Conservation (phyloP, 2,113 vertebrate genomes). For the Oophaga pumilio region DNA sequence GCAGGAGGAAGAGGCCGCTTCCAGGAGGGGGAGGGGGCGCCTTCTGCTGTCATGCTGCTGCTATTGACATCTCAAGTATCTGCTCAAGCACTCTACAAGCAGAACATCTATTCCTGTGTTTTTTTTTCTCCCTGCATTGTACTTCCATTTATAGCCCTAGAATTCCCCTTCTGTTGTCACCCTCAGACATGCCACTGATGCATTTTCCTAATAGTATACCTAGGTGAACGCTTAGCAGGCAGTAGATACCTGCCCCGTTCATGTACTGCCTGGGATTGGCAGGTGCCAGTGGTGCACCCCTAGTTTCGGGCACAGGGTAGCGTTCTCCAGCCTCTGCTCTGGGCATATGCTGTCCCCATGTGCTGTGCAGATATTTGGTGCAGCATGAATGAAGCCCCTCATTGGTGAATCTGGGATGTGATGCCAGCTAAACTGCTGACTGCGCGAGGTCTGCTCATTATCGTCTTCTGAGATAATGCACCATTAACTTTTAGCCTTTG, state of each 20-base stretch:
- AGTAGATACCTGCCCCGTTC: too few relatives aligned
- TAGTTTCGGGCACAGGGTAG: too few relatives aligned
- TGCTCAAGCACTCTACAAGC: neutral
- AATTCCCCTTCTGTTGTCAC: too few relatives aligned
- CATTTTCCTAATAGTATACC: too few relatives aligned
- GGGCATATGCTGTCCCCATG: neutral
- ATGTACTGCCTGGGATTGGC: too few relatives aligned
- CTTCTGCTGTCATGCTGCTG: constrained; percentile 10
- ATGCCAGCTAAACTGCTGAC: neutral
- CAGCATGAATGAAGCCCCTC: neutral
- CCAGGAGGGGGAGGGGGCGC: neutral
- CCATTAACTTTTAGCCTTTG: constrained; percentile 11
- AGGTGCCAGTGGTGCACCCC: too few relatives aligned
- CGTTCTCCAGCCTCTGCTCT: neutral
- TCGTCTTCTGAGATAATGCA: neutral
- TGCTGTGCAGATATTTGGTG: neutral
- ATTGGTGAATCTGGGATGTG: neutral
- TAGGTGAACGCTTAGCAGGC: too few relatives aligned
- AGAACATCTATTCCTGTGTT: neutral
- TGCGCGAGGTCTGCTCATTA: neutral
- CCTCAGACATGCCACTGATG: neutral
- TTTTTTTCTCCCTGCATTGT: neutral
- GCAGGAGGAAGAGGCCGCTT: constrained; percentile 32
- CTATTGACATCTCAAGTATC: constrained; percentile 24
- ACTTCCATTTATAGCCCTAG: neutral